Conservation (phyloP, 2,888 invertebrate genomes). For the Melinaea marsaeus region DNA sequence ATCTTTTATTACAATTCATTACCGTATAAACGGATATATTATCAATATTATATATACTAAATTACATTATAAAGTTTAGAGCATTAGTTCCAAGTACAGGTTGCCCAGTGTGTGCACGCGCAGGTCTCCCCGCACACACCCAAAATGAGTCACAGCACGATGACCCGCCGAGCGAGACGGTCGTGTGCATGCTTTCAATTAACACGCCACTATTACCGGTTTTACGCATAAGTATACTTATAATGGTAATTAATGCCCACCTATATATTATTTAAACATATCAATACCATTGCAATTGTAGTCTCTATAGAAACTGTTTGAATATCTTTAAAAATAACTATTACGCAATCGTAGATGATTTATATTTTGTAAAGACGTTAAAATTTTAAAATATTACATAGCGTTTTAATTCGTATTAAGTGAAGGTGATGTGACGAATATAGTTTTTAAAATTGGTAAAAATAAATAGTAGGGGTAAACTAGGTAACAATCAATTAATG, state of each 20-base stretch:
- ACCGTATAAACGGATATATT: no score
- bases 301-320: no score
- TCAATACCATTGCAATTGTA: conserved; percentile 4
- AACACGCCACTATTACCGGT: conserved; percentile 42
- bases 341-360: no score
- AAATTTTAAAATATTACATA: no score
- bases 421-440: neutral
- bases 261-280: conserved; percentile 8
- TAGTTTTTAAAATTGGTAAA: conserved; percentile 9
- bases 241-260: conserved; percentile 16
- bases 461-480: conserved; percentile 6
- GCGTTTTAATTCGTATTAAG: neutral
- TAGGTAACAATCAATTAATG: conserved; percentile 20
- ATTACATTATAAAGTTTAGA: no score
- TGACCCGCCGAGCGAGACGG: conserved; percentile 54
- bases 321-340: no score
- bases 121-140: conserved; percentile 38
- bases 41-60: no score
- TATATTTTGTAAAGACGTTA: no score
- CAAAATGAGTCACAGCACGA: conserved; percentile 58
- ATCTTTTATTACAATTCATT: no score
- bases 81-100: neutral
- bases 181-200: conserved; percentile 43
- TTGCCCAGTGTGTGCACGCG: conserved; percentile 36
- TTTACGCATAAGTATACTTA: conserved; percentile 37